A percentile compares a stretch with the other conserved stretches of the same genome.
Evolutionary conservation across 2,113 vertebrate species (phyloP).

Genomic region (Myxocyprinus asiaticus): DNA sequence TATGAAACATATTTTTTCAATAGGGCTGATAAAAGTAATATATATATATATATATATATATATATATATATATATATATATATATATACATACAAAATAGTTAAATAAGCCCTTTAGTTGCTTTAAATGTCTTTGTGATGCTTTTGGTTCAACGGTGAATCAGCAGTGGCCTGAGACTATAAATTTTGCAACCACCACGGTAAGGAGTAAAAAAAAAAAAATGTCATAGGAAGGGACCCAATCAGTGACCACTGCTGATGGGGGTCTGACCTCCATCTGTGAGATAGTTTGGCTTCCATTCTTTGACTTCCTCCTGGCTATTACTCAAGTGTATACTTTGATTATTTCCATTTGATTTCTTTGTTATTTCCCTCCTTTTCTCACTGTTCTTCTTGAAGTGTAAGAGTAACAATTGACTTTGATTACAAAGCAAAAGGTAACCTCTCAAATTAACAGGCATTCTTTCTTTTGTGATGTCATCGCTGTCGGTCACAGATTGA

Average conservation of each 20-base stretch:
- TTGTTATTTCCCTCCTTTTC: slow-evolving; percentile 15
- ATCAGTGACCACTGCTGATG: background rate
- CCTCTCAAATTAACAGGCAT: background rate
- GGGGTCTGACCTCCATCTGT: slow-evolving; percentile 32
- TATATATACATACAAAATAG: too few relatives aligned
- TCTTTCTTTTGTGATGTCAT: background rate
- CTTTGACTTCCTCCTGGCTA: slow-evolving; percentile 1
- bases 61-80: too few relatives aligned
- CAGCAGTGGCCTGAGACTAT: background rate
- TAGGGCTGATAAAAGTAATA: too few relatives aligned
- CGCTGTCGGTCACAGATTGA: background rate
- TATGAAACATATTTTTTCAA: too few relatives aligned
- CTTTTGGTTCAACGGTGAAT: background rate
- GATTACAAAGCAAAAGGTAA: slow-evolving; percentile 6
- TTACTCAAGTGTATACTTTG: background rate
- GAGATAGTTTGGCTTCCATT: slow-evolving; percentile 22
- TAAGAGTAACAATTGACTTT: slow-evolving; percentile 19
- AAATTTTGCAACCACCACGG: background rate
- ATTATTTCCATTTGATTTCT: background rate
- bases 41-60: too few relatives aligned
- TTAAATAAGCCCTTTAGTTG: background rate
- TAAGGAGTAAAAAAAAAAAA: background rate
- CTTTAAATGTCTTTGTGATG: background rate
- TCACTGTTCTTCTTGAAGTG: background rate
- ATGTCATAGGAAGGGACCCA: background rate